A percentile compares a stretch with the other conserved stretches of the same genome.
These are phyloP conservation scores for Zapornia atra DNA, from an alignment of 2,113 vertebrate genomes.

Conservation along the genomic window DNA sequence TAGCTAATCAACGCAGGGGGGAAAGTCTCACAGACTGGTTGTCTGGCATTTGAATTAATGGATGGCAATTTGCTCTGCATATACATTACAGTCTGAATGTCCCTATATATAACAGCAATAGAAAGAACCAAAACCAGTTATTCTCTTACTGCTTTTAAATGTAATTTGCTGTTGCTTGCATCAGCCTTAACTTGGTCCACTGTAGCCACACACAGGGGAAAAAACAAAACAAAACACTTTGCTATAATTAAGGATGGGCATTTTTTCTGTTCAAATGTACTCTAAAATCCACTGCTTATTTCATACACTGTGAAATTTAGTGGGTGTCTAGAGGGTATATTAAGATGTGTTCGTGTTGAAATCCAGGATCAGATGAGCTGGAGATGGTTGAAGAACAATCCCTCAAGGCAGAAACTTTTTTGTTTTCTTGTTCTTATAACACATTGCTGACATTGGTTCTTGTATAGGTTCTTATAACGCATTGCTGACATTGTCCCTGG, in stretches of 20 bases:
- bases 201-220: background rate
- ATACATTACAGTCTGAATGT: background rate
- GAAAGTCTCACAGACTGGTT: background rate
- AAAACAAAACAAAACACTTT: fast-evolving
- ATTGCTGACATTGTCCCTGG: background rate
- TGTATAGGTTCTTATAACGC: background rate
- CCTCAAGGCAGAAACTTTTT: background rate
- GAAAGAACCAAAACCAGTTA: background rate
- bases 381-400: background rate
- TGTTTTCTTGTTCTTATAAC: background rate
- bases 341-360: background rate
- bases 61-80: background rate
- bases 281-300: background rate
- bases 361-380: background rate
- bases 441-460: background rate
- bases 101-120: background rate
- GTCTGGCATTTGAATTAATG: background rate
- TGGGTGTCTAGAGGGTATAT: background rate
- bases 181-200: background rate
- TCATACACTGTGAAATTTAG: background rate
- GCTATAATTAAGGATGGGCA: background rate
- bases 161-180: background rate
- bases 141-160: background rate
- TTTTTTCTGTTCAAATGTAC: background rate
- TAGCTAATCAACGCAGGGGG: background rate